Evolutionary conservation across 2,797 vertebrate species (phyloP).

Genomic region (Gobio occitaniae): DNA sequence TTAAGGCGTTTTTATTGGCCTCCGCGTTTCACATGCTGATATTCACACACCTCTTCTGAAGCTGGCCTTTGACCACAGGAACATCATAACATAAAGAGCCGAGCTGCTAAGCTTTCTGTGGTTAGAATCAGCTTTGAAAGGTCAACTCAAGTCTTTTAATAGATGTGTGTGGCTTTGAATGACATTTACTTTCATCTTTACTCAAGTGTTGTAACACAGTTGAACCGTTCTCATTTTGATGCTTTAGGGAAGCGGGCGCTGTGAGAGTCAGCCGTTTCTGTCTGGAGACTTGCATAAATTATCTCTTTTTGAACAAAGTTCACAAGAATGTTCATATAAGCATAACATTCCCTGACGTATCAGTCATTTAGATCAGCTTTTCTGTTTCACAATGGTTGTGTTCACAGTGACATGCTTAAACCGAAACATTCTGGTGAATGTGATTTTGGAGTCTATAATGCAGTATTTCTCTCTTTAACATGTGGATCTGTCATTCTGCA

Average conservation of each 20-base stretch:
- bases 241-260: slow-evolving; percentile 4
- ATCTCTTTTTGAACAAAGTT: neutral
- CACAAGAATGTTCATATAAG: neutral
- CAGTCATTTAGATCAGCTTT: slow-evolving; percentile 11
- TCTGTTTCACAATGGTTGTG: neutral
- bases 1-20: neutral
- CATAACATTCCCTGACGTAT: neutral
- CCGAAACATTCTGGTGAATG: neutral
- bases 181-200: slow-evolving; percentile 52
- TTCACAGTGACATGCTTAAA: neutral
- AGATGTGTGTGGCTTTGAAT: slow-evolving; percentile 30
- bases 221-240: neutral
- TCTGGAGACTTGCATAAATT: neutral
- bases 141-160: slow-evolving; percentile 48
- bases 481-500: slow-evolving; percentile 63
- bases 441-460: neutral
- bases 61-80: slow-evolving; percentile 35
- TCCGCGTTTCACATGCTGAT: neutral
- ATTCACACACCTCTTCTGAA: slow-evolving; percentile 37
- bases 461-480: slow-evolving; percentile 7
- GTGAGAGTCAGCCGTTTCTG: neutral
- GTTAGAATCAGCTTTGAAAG: slow-evolving; percentile 40
- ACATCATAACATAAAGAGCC: slow-evolving; percentile 25
- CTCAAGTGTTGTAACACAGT: slow-evolving; percentile 11
- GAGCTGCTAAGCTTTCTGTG: slow-evolving; percentile 31